phyloP scores from a whole-genome alignment of 1,140 invertebrate genomes.

The Oedothorax gibbosus region DNA sequence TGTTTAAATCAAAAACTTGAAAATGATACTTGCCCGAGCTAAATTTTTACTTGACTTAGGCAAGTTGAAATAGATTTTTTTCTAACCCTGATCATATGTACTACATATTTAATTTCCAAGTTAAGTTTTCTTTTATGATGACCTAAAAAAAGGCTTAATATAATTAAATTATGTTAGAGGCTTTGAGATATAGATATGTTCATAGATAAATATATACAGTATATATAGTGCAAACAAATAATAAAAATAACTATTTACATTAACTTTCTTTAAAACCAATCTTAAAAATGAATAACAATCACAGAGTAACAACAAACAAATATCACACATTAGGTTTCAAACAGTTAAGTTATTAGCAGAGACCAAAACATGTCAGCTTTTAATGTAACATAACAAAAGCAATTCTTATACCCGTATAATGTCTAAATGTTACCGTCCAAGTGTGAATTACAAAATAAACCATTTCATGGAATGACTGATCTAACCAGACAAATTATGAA shows the following conservation, averaged over 20 bases:
- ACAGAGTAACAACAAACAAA: conserved; percentile 37
- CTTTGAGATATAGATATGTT: not conserved
- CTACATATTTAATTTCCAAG: too few relatives aligned
- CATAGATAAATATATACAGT: conserved; percentile 21
- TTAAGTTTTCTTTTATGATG: too few relatives aligned
- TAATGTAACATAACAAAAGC: conserved; percentile 6
- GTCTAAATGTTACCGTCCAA: not conserved
- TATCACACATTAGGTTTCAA: conserved; percentile 20
- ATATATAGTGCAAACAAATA: not conserved
- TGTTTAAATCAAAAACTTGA: too few relatives aligned
- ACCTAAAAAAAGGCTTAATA: too few relatives aligned
- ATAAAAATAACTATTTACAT: conserved; percentile 38
- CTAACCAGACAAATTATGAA: not conserved
- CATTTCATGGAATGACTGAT: not conserved
- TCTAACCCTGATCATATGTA: too few relatives aligned
- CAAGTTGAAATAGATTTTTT: too few relatives aligned
- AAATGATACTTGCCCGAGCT: too few relatives aligned
- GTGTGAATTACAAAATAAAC: not conserved
- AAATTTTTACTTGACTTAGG: too few relatives aligned
- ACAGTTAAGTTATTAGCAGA: conserved; percentile 4
- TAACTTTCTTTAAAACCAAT: conserved; percentile 31
- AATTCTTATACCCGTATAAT: conserved; percentile 22
- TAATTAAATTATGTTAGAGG: too few relatives aligned
- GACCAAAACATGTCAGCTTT: not conserved
- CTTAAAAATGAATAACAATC: conserved; percentile 37